Evolutionary conservation across 1,140 invertebrate species (phyloP).

Genomic region (Solenopsis invicta): DNA sequence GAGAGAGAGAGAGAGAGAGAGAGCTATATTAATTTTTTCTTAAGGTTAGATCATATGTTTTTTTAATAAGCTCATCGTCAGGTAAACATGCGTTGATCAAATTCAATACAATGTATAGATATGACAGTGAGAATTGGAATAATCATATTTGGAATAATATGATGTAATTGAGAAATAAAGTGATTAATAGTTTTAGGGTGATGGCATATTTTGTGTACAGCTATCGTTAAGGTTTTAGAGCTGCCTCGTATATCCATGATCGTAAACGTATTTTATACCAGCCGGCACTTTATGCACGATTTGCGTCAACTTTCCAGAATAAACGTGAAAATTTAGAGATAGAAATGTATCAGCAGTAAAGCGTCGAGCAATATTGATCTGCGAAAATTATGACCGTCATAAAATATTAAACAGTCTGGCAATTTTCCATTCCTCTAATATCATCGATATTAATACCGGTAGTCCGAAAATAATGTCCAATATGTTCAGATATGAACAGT

Average conservation of each 20-base stretch:
- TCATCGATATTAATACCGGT: not conserved
- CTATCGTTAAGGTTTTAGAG: conserved; percentile 35
- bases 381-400: conserved; percentile 46
- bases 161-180: conserved; percentile 11
- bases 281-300: conserved; percentile 56
- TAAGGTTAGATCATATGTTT: not conserved
- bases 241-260: conserved; percentile 38
- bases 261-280: conserved; percentile 56
- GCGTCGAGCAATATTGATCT: conserved; percentile 50
- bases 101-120: not conserved
- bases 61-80: not conserved
- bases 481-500: not conserved
- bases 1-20: not conserved
- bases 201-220: conserved; percentile 41
- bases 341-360: conserved; percentile 58
- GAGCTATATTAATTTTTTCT: not conserved
- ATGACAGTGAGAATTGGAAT: not conserved
- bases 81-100: not conserved
- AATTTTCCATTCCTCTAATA: conserved; percentile 21
- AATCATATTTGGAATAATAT: not conserved
- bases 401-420: conserved; percentile 52
- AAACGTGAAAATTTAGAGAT: conserved; percentile 61
- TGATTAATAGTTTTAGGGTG: conserved; percentile 21
- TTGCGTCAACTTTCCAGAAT: conserved; percentile 58
- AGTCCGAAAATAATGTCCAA: conserved; percentile 7